A percentile compares a stretch with the other conserved stretches of the same genome.
Conservation (phyloP, 2,797 vertebrate genomes). For the Champsocephalus gunnari region DNA sequence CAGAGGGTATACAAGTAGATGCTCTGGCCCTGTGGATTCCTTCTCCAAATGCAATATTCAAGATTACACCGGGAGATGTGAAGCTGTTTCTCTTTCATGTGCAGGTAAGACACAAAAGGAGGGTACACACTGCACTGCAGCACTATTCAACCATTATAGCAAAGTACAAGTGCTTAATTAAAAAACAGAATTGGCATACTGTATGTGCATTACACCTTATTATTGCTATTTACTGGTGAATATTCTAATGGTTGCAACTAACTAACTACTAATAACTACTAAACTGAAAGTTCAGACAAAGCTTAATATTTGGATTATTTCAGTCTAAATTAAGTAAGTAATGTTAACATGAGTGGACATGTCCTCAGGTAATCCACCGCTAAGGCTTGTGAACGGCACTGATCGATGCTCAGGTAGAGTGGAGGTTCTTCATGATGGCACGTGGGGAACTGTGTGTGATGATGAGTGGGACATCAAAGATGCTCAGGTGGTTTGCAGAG, state of each 20-base stretch:
- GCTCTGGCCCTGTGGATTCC: slow-evolving; percentile 54
- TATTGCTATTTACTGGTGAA: neutral
- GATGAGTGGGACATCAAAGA: slow-evolving; percentile 71
- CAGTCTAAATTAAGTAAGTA: neutral
- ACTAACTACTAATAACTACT: neutral
- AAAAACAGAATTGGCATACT: neutral
- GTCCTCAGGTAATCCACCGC: slow-evolving; percentile 36
- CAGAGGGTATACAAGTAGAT: slow-evolving; percentile 37
- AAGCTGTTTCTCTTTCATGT: slow-evolving; percentile 63
- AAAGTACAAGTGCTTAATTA: neutral
- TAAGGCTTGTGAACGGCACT: slow-evolving; percentile 69
- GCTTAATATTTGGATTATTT: neutral
- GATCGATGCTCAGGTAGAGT: slow-evolving; percentile 76
- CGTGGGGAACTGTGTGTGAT: slow-evolving; percentile 80
- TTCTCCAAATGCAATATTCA: slow-evolving; percentile 63
- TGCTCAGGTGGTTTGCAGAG: slow-evolving; percentile 75
- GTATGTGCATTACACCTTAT: neutral
- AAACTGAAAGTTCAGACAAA: neutral
- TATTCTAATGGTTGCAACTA: neutral
- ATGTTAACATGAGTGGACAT: neutral
- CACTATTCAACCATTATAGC: slow-evolving; percentile 1
- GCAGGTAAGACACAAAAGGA: slow-evolving; percentile 54
- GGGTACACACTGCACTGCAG: neutral
- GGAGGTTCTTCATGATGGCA: slow-evolving; percentile 64
- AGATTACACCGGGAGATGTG: slow-evolving; percentile 40